Percentiles rank a stretch among this genome's conserved stretches.
Evolutionary conservation across 1,140 invertebrate species (phyloP).

Genomic region (Acarapis woodi): DNA sequence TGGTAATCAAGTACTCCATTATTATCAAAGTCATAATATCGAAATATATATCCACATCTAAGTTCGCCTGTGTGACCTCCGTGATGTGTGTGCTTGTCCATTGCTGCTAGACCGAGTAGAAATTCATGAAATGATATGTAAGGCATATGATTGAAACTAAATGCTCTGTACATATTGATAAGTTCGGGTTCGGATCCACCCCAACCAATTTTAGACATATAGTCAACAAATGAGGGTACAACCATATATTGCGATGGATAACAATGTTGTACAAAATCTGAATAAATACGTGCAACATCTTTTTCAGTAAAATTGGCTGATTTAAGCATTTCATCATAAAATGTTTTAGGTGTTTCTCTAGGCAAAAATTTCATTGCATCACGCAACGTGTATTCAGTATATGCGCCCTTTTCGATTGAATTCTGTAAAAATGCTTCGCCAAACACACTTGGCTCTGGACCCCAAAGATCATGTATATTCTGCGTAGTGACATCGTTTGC

Average conservation of each 20-base stretch:
- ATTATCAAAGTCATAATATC: constrained; percentile 10
- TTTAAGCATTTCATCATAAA: constrained; percentile 8
- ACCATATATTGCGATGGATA: constrained; percentile 9
- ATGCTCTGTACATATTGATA: background rate
- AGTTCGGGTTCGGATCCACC: background rate
- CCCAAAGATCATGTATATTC: constrained; percentile 3
- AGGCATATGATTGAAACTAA: constrained; percentile 1
- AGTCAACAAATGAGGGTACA: constrained; percentile 8
- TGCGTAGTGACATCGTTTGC: background rate
- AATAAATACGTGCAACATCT: constrained; percentile 8
- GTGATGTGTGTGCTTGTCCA: constrained; percentile 25
- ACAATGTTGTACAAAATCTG: constrained; percentile 10
- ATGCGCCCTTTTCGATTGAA: constrained; percentile 1
- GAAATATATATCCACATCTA: constrained; percentile 8
- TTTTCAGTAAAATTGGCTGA: constrained; percentile 7
- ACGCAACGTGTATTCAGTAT: constrained; percentile 5
- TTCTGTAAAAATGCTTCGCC: constrained; percentile 2
- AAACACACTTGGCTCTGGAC: constrained; percentile 6
- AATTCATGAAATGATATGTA: constrained; percentile 20
- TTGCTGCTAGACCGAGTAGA: constrained; percentile 22
- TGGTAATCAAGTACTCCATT: constrained; percentile 1
- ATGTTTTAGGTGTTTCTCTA: background rate
- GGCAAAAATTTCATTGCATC: constrained; percentile 4
- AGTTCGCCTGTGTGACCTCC: constrained; percentile 18
- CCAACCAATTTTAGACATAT: constrained; percentile 8